Base-by-base conservation (phyloP, 2,797 vertebrate species). In the Phoebastria nigripes region DNA sequence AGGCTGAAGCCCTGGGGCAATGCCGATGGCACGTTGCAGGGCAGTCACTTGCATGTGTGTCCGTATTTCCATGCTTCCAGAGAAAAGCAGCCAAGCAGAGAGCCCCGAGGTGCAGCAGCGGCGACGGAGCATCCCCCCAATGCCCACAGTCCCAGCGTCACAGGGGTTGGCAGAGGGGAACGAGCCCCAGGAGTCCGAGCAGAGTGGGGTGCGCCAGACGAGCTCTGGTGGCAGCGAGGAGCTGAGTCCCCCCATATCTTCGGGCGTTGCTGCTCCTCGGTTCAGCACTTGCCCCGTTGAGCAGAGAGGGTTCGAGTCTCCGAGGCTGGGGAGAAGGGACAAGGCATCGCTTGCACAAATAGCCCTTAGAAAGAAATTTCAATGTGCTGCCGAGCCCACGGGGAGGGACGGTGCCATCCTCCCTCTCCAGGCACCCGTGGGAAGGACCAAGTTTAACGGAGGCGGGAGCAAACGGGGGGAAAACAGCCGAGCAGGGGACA, bases 281-380 rank as follows among this genome's bases (percentile, higher is more conserved):
- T n/a, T 54, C 69, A 26, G 90, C 7, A 3, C 59, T 69, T 2
- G 11, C 28, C 46, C n/a, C 4, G 0, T 5, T 2, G 35, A 59
- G 89, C 84, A 62, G 72, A n/a, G 51, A 33, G 59, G 41, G 31
- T 4, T 9, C 5, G 7, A 78, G 82, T 41, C 59, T 89, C 89
- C 2, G 1, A 63, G 90, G 80, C 76, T 15, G 86, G 49, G 87
- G 76, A 92, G 87, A n/a, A 82, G 86, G 93, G 82, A 95, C 87
- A 94, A 95, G 94, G 96, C 96, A 81, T 47, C 22, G 2, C 93
- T 92, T 41, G 85, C 89, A 93, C 95, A 78, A 76, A 88, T 52
- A 96, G 96, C 94, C 95, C 96, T 97, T 95, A 19, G 76, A 77
- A 76, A 78, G n/a, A 67, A 91, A 71, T 44, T 33, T 14, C 4